Evolutionary conservation across 53 echinoderm and acorn worm species (phyloP).

Genomic region (Echinometra lucunter): DNA sequence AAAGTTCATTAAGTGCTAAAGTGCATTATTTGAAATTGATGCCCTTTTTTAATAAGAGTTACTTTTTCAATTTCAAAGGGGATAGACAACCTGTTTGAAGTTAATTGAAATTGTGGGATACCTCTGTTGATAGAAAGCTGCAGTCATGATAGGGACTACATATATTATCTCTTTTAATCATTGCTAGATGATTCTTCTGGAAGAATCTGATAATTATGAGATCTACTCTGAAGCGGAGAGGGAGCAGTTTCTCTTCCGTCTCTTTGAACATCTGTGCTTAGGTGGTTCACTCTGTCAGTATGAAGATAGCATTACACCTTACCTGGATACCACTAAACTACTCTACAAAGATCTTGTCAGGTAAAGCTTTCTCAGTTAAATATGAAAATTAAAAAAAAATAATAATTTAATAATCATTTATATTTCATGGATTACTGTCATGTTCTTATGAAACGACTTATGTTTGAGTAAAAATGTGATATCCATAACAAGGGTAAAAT

Average conservation of each 20-base stretch:
- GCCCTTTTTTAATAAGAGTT: no score
- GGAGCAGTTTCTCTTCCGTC: slow-evolving; percentile 85
- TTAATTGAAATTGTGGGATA: no score
- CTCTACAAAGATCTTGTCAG: slow-evolving; percentile 94
- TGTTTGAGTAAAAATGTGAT: no score
- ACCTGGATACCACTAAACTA: slow-evolving; percentile 86
- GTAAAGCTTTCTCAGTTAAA: slow-evolving; percentile 73
- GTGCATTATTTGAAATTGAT: no score
- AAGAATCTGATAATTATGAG: slow-evolving; percentile 93
- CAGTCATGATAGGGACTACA: no score
- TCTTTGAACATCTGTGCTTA: slow-evolving; percentile 90
- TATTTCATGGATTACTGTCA: neutral
- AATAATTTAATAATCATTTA: neutral
- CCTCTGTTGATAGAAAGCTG: no score
- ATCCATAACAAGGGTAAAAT: no score
- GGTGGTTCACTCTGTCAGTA: slow-evolving; percentile 95
- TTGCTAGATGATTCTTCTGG: slow-evolving; percentile 88
- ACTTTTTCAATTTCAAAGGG: no score
- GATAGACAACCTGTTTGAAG: no score
- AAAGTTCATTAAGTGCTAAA: no score
- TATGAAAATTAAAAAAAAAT: neutral
- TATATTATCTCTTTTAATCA: neutral
- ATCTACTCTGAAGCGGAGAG: slow-evolving; percentile 88
- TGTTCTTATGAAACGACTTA: neutral
- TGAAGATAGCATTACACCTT: slow-evolving; percentile 90